Evolutionary conservation across 2,797 vertebrate genomes (phyloP).

Genomic region (Malacoraja senta): DNA sequence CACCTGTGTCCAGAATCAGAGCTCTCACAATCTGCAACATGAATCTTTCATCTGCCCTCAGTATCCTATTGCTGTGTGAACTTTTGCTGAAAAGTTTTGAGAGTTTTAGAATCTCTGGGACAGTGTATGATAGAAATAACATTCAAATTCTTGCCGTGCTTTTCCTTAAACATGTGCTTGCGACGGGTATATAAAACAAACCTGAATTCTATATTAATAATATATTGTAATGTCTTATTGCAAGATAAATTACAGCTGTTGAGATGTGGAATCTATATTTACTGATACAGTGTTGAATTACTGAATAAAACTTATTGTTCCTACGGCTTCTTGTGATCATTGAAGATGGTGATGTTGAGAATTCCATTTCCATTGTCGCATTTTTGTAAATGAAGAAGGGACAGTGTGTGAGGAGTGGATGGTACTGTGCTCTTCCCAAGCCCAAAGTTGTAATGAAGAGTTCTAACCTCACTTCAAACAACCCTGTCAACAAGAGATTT

Average conservation of each 20-base stretch:
- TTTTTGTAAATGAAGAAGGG: too few relatives aligned
- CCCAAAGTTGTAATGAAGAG: neutral
- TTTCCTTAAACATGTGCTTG: neutral
- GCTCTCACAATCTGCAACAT: neutral
- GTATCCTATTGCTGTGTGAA: neutral
- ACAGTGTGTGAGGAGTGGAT: too few relatives aligned
- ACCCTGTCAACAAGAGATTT: too few relatives aligned
- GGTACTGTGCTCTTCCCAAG: too few relatives aligned
- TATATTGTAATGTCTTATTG: neutral
- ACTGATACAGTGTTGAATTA: conserved; percentile 11
- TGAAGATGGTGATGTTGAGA: neutral
- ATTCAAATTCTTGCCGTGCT: neutral
- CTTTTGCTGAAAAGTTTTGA: neutral
- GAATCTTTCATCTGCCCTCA: neutral
- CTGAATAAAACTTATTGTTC: conserved; percentile 28
- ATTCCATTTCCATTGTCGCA: neutral
- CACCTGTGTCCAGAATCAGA: neutral
- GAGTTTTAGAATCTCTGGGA: neutral
- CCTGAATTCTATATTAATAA: neutral
- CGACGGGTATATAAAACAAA: neutral
- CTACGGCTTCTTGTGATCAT: conserved; percentile 5
- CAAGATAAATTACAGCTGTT: neutral
- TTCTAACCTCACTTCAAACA: neutral
- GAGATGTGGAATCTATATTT: conserved; percentile 7
- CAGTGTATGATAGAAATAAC: neutral